Evolutionary conservation across 2,888 invertebrate genomes (phyloP).

Genomic region (Apodemia mormo): DNA sequence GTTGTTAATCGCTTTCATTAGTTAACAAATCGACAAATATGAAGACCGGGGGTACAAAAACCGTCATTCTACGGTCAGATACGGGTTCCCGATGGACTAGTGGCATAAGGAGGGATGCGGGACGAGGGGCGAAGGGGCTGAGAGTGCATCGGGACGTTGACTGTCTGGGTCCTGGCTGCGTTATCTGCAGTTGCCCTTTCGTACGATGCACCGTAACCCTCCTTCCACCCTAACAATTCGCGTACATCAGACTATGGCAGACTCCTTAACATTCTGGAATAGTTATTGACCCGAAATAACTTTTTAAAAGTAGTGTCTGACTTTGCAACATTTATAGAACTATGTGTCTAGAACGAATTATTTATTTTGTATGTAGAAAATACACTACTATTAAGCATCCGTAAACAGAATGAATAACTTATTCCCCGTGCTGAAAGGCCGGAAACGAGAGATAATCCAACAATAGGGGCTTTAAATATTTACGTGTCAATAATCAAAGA

Average conservation of each 20-base stretch:
- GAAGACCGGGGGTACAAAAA: slow-evolving; percentile 55
- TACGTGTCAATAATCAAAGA: no score
- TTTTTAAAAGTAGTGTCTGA: slow-evolving; percentile 8
- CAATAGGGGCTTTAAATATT: no score
- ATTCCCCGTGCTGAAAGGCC: neutral
- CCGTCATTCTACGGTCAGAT: slow-evolving; percentile 61
- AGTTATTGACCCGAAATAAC: slow-evolving; percentile 72
- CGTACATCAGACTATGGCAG: slow-evolving; percentile 60
- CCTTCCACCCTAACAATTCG: slow-evolving; percentile 60
- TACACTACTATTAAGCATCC: neutral
- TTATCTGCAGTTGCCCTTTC: slow-evolving; percentile 82
- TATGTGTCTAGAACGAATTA: neutral
- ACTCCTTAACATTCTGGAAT: slow-evolving; percentile 63
- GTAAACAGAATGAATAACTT: neutral
- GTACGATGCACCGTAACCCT: slow-evolving; percentile 68
- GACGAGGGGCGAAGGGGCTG: slow-evolving; percentile 45
- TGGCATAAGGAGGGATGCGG: slow-evolving; percentile 41
- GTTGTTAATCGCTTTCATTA: slow-evolving; percentile 68
- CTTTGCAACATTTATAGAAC: neutral
- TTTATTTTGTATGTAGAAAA: neutral
- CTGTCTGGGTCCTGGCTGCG: slow-evolving; percentile 76
- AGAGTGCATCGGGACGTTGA: slow-evolving; percentile 79
- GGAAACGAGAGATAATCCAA: no score
- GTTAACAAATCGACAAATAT: slow-evolving; percentile 60
- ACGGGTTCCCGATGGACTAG: slow-evolving; percentile 64